Percentiles rank a stretch among this genome's conserved stretches.
Conservation (phyloP, 2,888 invertebrate species). For the Parelbella ahira region DNA sequence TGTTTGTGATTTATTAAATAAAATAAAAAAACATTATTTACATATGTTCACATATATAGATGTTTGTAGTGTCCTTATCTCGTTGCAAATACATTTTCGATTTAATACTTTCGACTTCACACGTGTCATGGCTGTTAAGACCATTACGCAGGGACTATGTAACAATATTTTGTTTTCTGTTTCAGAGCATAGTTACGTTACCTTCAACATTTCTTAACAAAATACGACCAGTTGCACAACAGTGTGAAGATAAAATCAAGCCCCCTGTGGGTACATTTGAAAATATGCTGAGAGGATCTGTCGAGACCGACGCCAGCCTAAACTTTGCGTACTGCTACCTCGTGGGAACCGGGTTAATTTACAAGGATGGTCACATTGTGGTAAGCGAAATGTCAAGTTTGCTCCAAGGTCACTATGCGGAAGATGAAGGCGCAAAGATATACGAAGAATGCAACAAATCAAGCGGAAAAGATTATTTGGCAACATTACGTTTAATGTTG, state of each 20-base stretch:
- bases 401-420: not conserved
- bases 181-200: too few relatives aligned
- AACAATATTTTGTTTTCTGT: too few relatives aligned
- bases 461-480: not conserved
- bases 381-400: not conserved
- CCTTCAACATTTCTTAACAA: too few relatives aligned
- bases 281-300: not conserved
- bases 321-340: slow-evolving; percentile 5
- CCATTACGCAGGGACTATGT: too few relatives aligned
- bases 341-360: not conserved
- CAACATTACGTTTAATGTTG: not conserved
- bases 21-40: too few relatives aligned
- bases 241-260: slow-evolving; percentile 1
- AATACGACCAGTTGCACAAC: too few relatives aligned
- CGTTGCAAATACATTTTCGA: too few relatives aligned
- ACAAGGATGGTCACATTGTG: not conserved
- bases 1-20: too few relatives aligned
- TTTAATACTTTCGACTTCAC: too few relatives aligned
- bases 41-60: too few relatives aligned
- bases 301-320: not conserved
- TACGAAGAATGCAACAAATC: slow-evolving; percentile 1
- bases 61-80: too few relatives aligned
- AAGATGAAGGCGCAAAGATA: not conserved
- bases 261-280: not conserved
- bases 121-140: too few relatives aligned